phyloP scores from a whole-genome alignment of 2,113 vertebrate genomes.

The Catharus fuscescens region DNA sequence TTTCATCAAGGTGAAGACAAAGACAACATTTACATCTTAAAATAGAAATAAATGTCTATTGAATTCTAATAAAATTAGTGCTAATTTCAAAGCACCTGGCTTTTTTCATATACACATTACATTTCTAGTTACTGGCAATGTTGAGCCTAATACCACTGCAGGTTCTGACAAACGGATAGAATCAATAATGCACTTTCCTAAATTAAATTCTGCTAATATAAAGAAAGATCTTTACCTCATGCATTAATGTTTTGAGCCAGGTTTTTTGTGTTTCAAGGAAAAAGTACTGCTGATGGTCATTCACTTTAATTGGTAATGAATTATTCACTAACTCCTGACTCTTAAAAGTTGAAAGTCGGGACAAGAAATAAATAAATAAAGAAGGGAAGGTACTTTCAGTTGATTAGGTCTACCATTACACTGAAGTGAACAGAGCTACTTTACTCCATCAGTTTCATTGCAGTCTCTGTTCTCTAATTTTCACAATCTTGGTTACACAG shows the following conservation, averaged over 20 bases:
- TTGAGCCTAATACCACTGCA: constrained; percentile 24
- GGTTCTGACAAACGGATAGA: constrained; percentile 45
- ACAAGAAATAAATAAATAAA: constrained; percentile 54
- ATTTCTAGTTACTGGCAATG: constrained; percentile 54
- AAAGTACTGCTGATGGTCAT: background rate
- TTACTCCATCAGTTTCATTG: background rate
- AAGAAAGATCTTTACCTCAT: background rate
- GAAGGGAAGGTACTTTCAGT: background rate
- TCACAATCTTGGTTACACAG: background rate
- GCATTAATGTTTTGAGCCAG: background rate
- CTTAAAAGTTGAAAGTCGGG: constrained; percentile 23
- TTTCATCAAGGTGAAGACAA: constrained; percentile 47
- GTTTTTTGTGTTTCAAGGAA: background rate
- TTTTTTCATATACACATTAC: constrained; percentile 56
- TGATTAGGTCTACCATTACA: constrained; percentile 21
- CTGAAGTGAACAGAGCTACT: background rate
- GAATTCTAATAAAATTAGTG: constrained; percentile 51
- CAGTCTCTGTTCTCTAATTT: background rate
- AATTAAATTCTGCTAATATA: constrained; percentile 53
- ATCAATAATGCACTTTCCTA: constrained; percentile 61
- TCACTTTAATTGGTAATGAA: constrained; percentile 24
- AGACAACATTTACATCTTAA: constrained; percentile 27
- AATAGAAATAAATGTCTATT: constrained; percentile 57
- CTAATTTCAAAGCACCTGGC: constrained; percentile 57
- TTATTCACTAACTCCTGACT: constrained; percentile 7